Conservation (phyloP, 2,797 vertebrate species). For the Basileuterus tristriatus region DNA sequence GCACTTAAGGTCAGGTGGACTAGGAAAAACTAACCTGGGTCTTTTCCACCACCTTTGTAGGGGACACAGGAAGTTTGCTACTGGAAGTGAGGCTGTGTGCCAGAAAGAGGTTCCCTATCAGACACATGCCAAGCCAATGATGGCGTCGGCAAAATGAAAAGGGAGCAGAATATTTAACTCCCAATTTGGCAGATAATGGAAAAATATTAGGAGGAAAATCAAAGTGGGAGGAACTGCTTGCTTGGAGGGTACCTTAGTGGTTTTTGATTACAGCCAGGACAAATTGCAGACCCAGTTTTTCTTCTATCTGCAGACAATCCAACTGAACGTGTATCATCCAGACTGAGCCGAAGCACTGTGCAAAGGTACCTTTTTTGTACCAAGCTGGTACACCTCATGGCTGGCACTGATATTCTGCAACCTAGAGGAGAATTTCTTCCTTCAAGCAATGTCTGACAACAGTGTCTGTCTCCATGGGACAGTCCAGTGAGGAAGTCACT, state of each 20-base stretch:
- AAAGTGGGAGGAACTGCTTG: rapidly evolving
- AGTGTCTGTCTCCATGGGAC: neutral
- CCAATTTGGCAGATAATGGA: neutral
- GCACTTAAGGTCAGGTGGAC: neutral
- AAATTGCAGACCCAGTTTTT: neutral
- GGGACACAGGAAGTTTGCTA: neutral
- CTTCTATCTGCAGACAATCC: neutral
- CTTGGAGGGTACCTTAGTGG: neutral
- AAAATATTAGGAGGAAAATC: neutral
- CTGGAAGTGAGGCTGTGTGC: neutral
- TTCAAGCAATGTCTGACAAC: neutral
- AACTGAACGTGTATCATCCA: neutral
- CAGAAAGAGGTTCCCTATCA: neutral
- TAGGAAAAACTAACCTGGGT: neutral
- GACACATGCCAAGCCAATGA: neutral
- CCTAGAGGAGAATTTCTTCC: neutral
- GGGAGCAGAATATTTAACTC: neutral
- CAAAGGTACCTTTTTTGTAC: neutral
- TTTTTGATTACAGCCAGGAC: neutral
- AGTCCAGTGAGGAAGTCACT: neutral
- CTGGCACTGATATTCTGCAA: neutral
- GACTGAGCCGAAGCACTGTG: neutral
- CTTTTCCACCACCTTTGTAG: neutral
- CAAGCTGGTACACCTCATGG: neutral
- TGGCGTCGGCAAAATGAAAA: neutral